Percentiles rank a stretch among this genome's conserved stretches.
These are phyloP conservation scores for Scaptodrosophila latifasciaeformis DNA, from an alignment of 2,888 invertebrate genomes.

Conservation along the genomic window DNA sequence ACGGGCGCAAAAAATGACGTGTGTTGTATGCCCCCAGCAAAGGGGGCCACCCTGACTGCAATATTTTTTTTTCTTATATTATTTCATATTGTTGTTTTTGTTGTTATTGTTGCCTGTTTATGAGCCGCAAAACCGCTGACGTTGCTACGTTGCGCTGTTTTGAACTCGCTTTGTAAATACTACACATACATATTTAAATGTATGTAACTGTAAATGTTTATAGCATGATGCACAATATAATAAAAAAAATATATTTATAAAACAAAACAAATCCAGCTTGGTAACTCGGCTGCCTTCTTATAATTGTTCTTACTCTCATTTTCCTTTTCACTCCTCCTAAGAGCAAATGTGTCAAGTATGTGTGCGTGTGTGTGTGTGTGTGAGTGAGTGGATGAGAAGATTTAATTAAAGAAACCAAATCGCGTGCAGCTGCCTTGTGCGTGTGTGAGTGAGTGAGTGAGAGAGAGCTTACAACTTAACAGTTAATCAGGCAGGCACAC, in stretches of 20 bases:
- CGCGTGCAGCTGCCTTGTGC: slow-evolving; percentile 32
- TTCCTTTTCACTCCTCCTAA: slow-evolving; percentile 26
- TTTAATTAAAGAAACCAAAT: slow-evolving; percentile 37
- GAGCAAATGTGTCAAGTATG: slow-evolving; percentile 49
- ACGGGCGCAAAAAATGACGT: slow-evolving; percentile 47
- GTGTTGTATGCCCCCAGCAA: slow-evolving; percentile 48
- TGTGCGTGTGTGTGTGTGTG: slow-evolving; percentile 14
- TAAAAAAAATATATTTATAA: slow-evolving; percentile 23
- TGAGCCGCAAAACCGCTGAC: slow-evolving; percentile 55
- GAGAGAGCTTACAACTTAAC: slow-evolving; percentile 27
- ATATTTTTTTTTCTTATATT: no score
- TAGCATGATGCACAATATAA: slow-evolving; percentile 42
- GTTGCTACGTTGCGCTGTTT: slow-evolving; percentile 35
- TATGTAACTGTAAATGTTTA: not conserved
- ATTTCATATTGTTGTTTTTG: slow-evolving; percentile 13
- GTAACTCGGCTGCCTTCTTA: slow-evolving; percentile 18
- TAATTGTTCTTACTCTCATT: slow-evolving; percentile 28
- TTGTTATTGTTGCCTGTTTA: slow-evolving; percentile 37
- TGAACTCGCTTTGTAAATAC: slow-evolving; percentile 41
- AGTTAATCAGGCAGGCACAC: slow-evolving; percentile 50
- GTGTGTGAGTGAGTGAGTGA: not conserved
- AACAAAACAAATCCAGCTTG: slow-evolving; percentile 32
- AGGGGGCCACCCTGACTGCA: slow-evolving; percentile 26
- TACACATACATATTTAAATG: slow-evolving; percentile 14
- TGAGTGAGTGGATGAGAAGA: slow-evolving; percentile 25